These are phyloP conservation scores for Nysson spinosus DNA, from an alignment of 2,888 invertebrate genomes.

Conservation along the genomic window DNA sequence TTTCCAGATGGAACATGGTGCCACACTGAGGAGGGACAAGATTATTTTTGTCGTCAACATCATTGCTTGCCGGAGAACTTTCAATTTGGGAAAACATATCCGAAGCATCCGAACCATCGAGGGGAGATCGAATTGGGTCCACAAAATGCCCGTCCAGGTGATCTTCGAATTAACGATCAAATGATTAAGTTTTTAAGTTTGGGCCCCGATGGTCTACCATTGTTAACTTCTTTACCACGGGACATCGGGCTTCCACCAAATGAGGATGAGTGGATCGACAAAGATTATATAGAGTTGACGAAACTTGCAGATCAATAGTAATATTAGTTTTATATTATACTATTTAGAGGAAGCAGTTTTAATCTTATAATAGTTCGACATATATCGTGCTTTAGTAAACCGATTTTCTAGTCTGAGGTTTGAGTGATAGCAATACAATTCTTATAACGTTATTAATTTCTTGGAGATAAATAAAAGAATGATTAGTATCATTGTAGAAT, in stretches of 20 bases:
- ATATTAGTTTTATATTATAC: no score
- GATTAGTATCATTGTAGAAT: no score
- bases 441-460: no score
- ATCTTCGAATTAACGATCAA: slow-evolving; percentile 76
- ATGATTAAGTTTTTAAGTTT: slow-evolving; percentile 82
- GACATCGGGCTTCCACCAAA: slow-evolving; percentile 78
- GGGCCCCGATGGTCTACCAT: slow-evolving; percentile 81
- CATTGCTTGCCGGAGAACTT: slow-evolving; percentile 84
- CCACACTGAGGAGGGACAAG: slow-evolving; percentile 81
- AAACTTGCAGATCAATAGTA: no score
- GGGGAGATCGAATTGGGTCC: slow-evolving; percentile 78
- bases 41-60: slow-evolving; percentile 87
- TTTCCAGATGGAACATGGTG: slow-evolving; percentile 92
- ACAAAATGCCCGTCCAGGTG: slow-evolving; percentile 82
- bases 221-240: slow-evolving; percentile 80
- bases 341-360: no score
- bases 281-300: slow-evolving; percentile 83
- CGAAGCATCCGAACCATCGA: slow-evolving; percentile 71
- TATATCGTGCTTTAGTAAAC: no score
- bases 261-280: slow-evolving; percentile 82
- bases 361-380: no score
- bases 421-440: no score
- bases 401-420: no score
- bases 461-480: no score
- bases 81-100: slow-evolving; percentile 61